Percentiles rank a stretch among this genome's conserved stretches.
Evolutionary conservation across 2,888 invertebrate species (phyloP).

Genomic region (Arrhopalites spinosus): DNA sequence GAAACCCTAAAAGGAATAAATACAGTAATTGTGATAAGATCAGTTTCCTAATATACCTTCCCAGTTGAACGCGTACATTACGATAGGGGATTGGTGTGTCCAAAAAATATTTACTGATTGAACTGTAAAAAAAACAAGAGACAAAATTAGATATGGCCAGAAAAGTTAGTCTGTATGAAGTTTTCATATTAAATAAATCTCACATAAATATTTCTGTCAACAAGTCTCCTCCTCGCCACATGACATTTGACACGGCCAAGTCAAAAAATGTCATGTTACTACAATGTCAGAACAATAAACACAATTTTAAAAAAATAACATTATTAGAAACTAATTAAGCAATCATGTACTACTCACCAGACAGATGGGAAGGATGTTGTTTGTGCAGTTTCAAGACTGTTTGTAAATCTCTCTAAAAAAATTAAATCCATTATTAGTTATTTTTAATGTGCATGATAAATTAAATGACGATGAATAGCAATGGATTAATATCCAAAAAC

Average conservation of each 20-base stretch:
- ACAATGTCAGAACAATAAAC: not conserved
- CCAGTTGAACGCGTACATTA: constrained; percentile 53
- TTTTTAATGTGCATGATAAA: too few relatives aligned
- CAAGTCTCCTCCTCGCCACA: constrained; percentile 54
- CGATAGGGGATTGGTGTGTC: constrained; percentile 55
- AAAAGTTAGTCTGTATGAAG: too few relatives aligned
- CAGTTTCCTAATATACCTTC: constrained; percentile 48
- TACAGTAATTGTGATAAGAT: too few relatives aligned
- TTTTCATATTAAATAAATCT: too few relatives aligned
- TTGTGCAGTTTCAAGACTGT: constrained; percentile 54
- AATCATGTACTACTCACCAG: constrained; percentile 44
- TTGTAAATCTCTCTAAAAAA: constrained; percentile 51
- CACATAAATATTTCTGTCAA: constrained; percentile 48
- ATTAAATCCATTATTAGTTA: too few relatives aligned
- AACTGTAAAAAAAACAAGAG: too few relatives aligned
- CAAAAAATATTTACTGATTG: constrained; percentile 53
- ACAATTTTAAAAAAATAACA: not conserved
- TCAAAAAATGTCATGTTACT: constrained; percentile 56
- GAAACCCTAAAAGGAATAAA: too few relatives aligned
- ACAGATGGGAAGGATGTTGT: constrained; percentile 54
- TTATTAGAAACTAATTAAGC: not conserved
- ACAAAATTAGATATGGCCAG: too few relatives aligned
- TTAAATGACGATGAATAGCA: too few relatives aligned
- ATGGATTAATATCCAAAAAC: too few relatives aligned
- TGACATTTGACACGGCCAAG: constrained; percentile 46